Evolutionary conservation across 2,113 vertebrate genomes (phyloP), one percentile per base, ranked within the genome.

Genomic region (Centropristis striata): DNA sequence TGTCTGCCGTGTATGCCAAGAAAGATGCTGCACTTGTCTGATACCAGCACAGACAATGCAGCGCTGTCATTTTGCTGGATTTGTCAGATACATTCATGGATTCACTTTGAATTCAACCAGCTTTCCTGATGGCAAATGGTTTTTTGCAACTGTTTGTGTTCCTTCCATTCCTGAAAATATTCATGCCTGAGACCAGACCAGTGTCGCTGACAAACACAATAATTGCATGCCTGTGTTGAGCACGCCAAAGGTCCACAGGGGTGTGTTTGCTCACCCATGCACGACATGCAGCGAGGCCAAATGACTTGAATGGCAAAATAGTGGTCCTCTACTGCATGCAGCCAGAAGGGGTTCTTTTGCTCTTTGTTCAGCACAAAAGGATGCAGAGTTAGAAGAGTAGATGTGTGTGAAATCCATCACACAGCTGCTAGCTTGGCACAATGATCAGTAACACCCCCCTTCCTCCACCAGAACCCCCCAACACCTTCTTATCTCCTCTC

Each of bases 371-470:
- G 28, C 53, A 78, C 70, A 77, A 78, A 90, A 53, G 51, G 84
- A 84, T 60, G 74, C 76, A 55, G 78, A 51, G 72, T 75, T 76
- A 47, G 89, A 88, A 14, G 25, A 80, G 71, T 28, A 61, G 58
- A 79, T 70, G 61, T 14, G 64, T 75, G 85, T 73, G 75, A 90
- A 86, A 92, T 89, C 86, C 80, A 87, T 90, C 80, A 87, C 81
- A 89, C 69, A 84, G 87, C 88, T 88, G 78, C 83, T 67, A 20
- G 54, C 74, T 86, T 86, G 80, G 84, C 84, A 80, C 66, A 55
- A 12, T 73, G 66, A 90, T 88, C 82, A 78, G 66, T 44, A 32
- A 44, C 16, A 23, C 37, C 36, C 61, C 58, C 64, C 20, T 39
- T 36, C 5, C 39, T 3, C 32, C 21, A 55, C 20, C 69, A 60